Evolutionary conservation across 2,888 invertebrate species (phyloP).

Genomic region (Noctua fimbriata): DNA sequence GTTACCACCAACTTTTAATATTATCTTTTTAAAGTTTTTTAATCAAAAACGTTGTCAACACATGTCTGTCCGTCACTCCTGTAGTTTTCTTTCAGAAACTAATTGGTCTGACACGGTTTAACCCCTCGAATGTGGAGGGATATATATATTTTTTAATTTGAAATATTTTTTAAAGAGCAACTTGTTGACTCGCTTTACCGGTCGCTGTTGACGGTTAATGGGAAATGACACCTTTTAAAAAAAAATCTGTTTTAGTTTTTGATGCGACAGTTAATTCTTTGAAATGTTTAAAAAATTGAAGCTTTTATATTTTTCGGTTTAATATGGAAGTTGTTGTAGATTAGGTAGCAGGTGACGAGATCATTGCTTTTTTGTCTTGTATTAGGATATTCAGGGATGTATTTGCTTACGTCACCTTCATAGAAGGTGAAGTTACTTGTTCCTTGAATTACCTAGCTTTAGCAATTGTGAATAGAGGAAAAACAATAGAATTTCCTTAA

Average conservation of each 20-base stretch:
- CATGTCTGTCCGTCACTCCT: conserved; percentile 84
- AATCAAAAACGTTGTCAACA: conserved; percentile 81
- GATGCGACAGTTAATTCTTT: conserved; percentile 44
- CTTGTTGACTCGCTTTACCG: conserved; percentile 75
- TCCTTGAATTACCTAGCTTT: neutral
- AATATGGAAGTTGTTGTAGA: neutral
- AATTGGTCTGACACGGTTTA: conserved; percentile 87
- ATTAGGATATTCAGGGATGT: neutral
- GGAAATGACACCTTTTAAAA: conserved; percentile 78
- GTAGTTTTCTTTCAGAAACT: conserved; percentile 86
- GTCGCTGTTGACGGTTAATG: conserved; percentile 75
- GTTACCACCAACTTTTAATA: conserved; percentile 67
- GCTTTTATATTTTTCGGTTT: conserved; percentile 31
- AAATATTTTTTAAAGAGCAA: conserved; percentile 77
- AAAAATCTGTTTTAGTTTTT: conserved; percentile 55
- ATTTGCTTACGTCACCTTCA: neutral
- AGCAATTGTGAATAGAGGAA: neutral
- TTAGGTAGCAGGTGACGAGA: neutral
- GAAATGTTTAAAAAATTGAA: conserved; percentile 35
- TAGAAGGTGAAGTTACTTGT: neutral
- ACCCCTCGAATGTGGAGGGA: conserved; percentile 77
- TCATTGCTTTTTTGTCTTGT: neutral
- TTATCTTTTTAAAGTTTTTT: conserved; percentile 74
- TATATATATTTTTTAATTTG: conserved; percentile 79
- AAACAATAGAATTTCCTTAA: neutral